Base-by-base conservation (phyloP, 2,797 vertebrate genomes). In the Hephaestus fuliginosus region DNA sequence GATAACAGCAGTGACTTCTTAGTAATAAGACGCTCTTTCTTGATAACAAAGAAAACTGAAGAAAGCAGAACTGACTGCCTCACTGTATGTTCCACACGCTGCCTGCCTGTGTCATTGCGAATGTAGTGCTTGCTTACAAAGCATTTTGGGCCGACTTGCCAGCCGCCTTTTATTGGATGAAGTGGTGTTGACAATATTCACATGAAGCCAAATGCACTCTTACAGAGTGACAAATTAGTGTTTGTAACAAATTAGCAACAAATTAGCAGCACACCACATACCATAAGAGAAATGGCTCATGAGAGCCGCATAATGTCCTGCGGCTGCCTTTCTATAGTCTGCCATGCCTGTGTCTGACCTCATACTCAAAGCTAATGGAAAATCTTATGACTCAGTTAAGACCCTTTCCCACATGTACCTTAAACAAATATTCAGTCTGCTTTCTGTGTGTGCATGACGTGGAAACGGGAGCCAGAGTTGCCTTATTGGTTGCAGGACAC, bases 241-340 rank as follows among this genome's bases (percentile, higher is more conserved):
- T 39, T 67, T 72, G 55, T 30, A 46, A 28, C 25, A 76, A 69
- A 68, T 79, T 69, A 33, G 48, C 48, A 46, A 28, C 25, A 76
- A 69, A 68, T 72, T 57, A 80, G 41, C 41, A 73, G 22, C 39
- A 25, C 51, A 11, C 15, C 28, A 25, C 12, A 62, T 51, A 30
- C 51, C 44, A 44, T 2, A 58, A 39, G 41, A 70, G 3, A 70
- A 41, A 67, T 64, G 71, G 15, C 52, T 71, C 51, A 25, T 17
- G 10, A 70, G 18, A 17, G 17, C 5, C 8, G 17, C 14, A 15
- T 74, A 82, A 57, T 61, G 18, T 46, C 28, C 30, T 57, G 46
- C 71, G 87, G 78, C 61, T 75, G 80, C 55, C 63, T 63, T 76
- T 66, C 55, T 53, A 51, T 57, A 56, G 33, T 53, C 55, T 36